Evolutionary conservation across 2,888 invertebrate genomes (phyloP), one percentile per base, ranked within the genome.

Genomic region (Eilema depressum): DNA sequence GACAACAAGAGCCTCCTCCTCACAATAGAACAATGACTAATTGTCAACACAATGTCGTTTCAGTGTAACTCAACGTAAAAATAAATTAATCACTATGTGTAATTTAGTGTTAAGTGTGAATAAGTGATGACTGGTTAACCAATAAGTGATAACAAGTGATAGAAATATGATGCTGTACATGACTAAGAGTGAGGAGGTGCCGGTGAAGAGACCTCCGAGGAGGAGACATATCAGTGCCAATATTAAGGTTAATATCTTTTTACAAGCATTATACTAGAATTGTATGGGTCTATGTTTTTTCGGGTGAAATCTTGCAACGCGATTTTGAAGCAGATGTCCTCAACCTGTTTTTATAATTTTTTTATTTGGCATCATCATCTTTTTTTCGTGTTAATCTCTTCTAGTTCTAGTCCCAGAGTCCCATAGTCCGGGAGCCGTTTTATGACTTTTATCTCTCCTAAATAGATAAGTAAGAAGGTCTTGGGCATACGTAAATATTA

Each of bases 131-230:
- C 11, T 30, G 17, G 17, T 37, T 56, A 65, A 57, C 30, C 30
- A 37, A 63, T 56, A 37, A 70, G 70, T 71, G 41, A 62, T 41
- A 41, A 37, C 11, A 68, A 81, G 73, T 75, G 62, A 69, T 66
- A 71, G 14, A 61, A 86, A 71, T 20, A 95, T 95, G 95, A 95
- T 95, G 93, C 85, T 95, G 59, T 95, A 94, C 74, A 91, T 95
- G 81, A 93, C 91, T 0, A 90, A 89, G 2, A 87, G 88, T 1
- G 91, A 91, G 75, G 94, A 95, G 57, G 89, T 93, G 74, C 86
- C 90, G 10, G 91, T 93, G 66, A 92, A 93, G 65, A 83, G 93
- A 11, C 92, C 93, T 10, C 94, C 94, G 23, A 86, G 94, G 84
- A 92, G 94, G 71, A 89, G 86, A 76, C 89, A 87, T 74, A 87